phyloP scores from a whole-genome alignment of 2,888 invertebrate species.

The Lasioglossum oenotherae region DNA sequence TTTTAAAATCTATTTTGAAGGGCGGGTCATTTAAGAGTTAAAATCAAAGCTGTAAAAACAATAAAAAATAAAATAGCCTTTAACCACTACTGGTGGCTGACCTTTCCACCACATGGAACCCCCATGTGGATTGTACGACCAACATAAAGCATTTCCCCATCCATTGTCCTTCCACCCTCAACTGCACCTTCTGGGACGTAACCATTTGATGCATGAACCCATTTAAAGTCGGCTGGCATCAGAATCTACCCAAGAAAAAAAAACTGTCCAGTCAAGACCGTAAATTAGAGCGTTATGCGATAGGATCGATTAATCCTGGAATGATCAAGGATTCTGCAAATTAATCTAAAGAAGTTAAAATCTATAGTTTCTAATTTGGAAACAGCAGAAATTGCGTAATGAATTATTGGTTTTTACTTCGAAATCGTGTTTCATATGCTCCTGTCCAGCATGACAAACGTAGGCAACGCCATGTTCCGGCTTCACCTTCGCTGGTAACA shows the following conservation, averaged over 20 bases:
- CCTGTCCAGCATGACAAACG: constrained; percentile 87
- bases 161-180: constrained; percentile 79
- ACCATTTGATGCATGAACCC: constrained; percentile 73
- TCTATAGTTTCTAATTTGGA: neutral
- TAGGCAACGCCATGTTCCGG: constrained; percentile 88
- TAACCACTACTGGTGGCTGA: constrained; percentile 51
- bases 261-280: neutral
- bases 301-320: neutral
- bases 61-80: neutral
- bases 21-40: neutral
- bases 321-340: neutral
- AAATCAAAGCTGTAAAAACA: neutral
- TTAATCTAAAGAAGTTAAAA: neutral
- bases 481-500: constrained; percentile 89
- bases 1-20: neutral
- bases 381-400: neutral
- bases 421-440: constrained; percentile 88
- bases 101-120: constrained; percentile 79
- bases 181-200: constrained; percentile 81
- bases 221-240: constrained; percentile 75
- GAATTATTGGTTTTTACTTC: constrained; percentile 84
- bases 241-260: constrained; percentile 65
- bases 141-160: constrained; percentile 82
- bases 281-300: neutral
- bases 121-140: constrained; percentile 80